Evolutionary conservation across 1,140 invertebrate species (phyloP), one percentile per base, ranked within the genome.

Genomic region (Forficula auricularia): DNA sequence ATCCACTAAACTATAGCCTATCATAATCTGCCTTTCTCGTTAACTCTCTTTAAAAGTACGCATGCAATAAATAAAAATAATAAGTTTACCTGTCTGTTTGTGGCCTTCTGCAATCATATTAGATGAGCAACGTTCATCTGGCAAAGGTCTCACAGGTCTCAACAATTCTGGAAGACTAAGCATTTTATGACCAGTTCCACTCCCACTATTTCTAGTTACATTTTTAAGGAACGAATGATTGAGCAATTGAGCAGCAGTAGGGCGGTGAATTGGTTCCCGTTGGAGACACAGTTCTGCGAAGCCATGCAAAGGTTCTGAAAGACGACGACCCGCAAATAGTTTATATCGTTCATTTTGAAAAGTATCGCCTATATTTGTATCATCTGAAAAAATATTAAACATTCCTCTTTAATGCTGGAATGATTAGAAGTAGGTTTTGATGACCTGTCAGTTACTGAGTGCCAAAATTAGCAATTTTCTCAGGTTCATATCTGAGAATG

Each of bases 201-300:
- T 42, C 39, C 55, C 50, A 13, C 47, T 44, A 35, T 47, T 53
- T 44, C 54, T 54, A 41, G 43, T 39, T 47, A 30, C 46, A 46
- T 76, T 71, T 58, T 83, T 85, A 52, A 87, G 79, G 59, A 86
- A 85, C 7, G 70, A 61, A 57, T 89, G 82, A 40, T 62, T 68
- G 14, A 83, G 57, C 32, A 87, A 57, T 50, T 77, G 70, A 2
- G 58, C 55, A n/a, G 74, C 65, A 19, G 67, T 64, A 42, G 78
- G 81, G 47, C 82, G 64, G 48, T 68, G 62, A 6, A 58, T 57
- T 2, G 77, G 71, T 50, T 79, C 76, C 46, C 70, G 70, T 51
- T 73, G 65, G 27, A 79, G 55, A 61, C 81, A 84, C 8, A 77
- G 53, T 49, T 81, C 75, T 31, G 75, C 70, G 49, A 87, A 70